phyloP scores from a whole-genome alignment of 2,888 invertebrate species.

The Hydropsyche betteni region DNA sequence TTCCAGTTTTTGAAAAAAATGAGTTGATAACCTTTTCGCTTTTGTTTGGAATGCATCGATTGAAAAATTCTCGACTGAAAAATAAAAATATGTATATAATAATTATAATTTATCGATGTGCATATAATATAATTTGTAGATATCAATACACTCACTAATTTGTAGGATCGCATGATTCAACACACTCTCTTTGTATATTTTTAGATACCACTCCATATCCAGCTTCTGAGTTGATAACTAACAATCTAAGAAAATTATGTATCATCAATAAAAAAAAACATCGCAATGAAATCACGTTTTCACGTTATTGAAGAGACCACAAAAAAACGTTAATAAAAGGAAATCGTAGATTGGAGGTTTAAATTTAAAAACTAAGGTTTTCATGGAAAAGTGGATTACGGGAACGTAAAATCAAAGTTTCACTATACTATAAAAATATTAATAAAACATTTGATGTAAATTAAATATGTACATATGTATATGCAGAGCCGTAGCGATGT shows the following conservation, averaged over 20 bases:
- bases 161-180: slow-evolving; percentile 54
- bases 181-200: slow-evolving; percentile 55
- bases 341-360: too few species aligned
- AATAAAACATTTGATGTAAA: too few species aligned
- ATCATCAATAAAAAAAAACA: slow-evolving; percentile 29
- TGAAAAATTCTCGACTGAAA: slow-evolving; percentile 63
- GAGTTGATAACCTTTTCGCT: slow-evolving; percentile 58
- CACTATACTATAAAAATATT: too few species aligned
- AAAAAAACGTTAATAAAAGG: not conserved
- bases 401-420: too few species aligned
- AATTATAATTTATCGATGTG: not conserved
- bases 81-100: slow-evolving; percentile 44
- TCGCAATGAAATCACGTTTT: too few species aligned
- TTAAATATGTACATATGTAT: too few species aligned
- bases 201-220: slow-evolving; percentile 49
- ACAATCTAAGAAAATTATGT: slow-evolving; percentile 52
- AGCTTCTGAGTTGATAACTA: slow-evolving; percentile 55
- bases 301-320: not conserved
- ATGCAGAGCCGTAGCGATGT: too few species aligned
- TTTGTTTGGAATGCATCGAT: slow-evolving; percentile 65
- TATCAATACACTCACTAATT: slow-evolving; percentile 55
- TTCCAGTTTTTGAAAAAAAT: slow-evolving; percentile 62
- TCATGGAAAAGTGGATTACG: too few species aligned
- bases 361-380: too few species aligned
- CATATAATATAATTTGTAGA: not conserved